Evolutionary conservation across 92 coral and sea anemone species (phyloP), one percentile per base, ranked within the genome.

Genomic region (Zoanthus solanderi): DNA sequence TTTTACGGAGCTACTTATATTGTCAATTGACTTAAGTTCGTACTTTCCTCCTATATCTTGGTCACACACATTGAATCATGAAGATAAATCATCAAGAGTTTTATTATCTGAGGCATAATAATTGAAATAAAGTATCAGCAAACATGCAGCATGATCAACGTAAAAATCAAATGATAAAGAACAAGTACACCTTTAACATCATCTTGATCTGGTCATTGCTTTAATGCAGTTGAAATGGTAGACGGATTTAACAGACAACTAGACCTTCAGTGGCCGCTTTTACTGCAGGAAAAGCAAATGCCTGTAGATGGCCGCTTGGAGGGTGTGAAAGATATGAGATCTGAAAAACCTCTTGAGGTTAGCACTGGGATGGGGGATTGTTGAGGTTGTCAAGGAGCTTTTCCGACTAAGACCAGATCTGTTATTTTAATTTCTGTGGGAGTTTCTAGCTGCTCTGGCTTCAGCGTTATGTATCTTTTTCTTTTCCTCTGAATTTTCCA

Each of bases 391-490:
- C 78, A 56, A 8, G 31, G 78, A 12, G 58, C 32, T 74, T 74
- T 68, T 78, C 68, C 50, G 47, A 12, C 68, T 10, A 3, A 30
- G 14, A 13, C 54, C 5, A 32, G 30, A 78, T 14, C 71, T 78
- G 69, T 10, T 48, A 2, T 30, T 23, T 2, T 46, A 11, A 15
- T 9, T 76, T 76, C 65, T 76, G 48, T 17, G 37, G 61, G 18
- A 17, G 13, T 30, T 74, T 58, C 76, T 75, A 0, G 84, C 42
- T 37, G 1, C 42, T 37, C 42, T 37, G 42, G 42, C 42, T 0
- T 37, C 42, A 37, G 42, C 42, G 45, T 1, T 60, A 57, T 90
- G 89, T 7, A 89, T 92, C 29, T 92, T 92, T 48, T 91, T 91
- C 69, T 92, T 92, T 23, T 92, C 91, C 31, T 80, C 92, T 3